Base-by-base conservation (phyloP, 2,888 invertebrate genomes). In the Drosophila ochracea region DNA sequence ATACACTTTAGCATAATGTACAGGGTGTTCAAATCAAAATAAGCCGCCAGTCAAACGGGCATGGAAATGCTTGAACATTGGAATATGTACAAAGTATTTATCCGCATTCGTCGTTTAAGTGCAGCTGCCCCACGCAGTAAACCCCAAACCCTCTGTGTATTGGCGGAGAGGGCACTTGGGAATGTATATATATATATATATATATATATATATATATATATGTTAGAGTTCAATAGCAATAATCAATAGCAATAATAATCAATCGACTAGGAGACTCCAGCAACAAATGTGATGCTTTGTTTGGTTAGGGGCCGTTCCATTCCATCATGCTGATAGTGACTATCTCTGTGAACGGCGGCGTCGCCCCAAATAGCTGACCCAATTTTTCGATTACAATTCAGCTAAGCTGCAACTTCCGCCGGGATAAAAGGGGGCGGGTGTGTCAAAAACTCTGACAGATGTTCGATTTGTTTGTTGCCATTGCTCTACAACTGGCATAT, bases 201-300 rank as follows among this genome's bases (percentile, higher is more conserved):
- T 28, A 28, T 28, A 28, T 28, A 3, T 28, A 28, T 28, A 28
- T 33, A 10, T 31, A 25, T 73, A 74, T 73, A 71, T 73, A 81
- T 78, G 80, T 78, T 83, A 73, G 52, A 68, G 65, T 78, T 80
- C 89, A 84, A 88, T 83, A 78, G 31, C 67, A 78, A 79, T 68
- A 77, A 80, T 78, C 83, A 75, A 67, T 71, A 68, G 62, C 60
- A 77, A 82, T 82, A 72, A 75, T 76, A 71, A 79, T 81, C 64
- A 76, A 78, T 68, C 35, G 39, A 69, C 53, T 54, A 33, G 28
- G 50, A n/a, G 53, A 37, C 57, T 21, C n/a, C 37, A 25, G 31
- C 52, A 55, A 55, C 9, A 30, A 55, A 31, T 33, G 39, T 37
- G 13, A 21, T 39, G 47, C 39, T 58, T 49, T 55, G 25, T 37